A percentile compares a stretch with the other conserved stretches of the same genome.
Evolutionary conservation across 2,888 invertebrate species (phyloP).

Genomic region (Nowickia ferox): DNA sequence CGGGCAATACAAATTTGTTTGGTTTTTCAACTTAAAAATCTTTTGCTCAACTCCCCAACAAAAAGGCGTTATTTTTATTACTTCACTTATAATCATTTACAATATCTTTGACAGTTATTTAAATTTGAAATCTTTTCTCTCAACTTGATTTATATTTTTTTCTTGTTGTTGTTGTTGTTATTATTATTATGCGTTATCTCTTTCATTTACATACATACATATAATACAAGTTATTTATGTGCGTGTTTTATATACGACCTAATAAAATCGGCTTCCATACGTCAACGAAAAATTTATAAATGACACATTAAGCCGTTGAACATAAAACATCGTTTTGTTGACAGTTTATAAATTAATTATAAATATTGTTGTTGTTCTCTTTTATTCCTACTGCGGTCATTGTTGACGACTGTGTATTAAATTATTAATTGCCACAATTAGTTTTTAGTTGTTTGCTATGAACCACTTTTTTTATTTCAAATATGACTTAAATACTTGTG

Average conservation of each 20-base stretch:
- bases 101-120: slow-evolving; percentile 48
- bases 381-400: neutral
- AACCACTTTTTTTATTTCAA: slow-evolving; percentile 32
- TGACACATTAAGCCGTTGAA: slow-evolving; percentile 71
- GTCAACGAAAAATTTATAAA: slow-evolving; percentile 68
- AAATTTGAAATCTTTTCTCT: slow-evolving; percentile 36
- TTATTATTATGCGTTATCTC: slow-evolving; percentile 1
- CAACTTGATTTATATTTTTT: slow-evolving; percentile 10
- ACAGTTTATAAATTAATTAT: slow-evolving; percentile 72
- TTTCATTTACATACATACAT: neutral
- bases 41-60: neutral
- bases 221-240: neutral
- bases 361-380: slow-evolving; percentile 34
- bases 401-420: slow-evolving; percentile 14
- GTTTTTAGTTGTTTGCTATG: slow-evolving; percentile 19
- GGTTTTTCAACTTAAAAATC: neutral
- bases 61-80: slow-evolving; percentile 54
- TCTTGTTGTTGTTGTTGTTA: neutral
- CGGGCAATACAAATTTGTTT: neutral
- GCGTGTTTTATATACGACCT: slow-evolving; percentile 40
- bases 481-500: neutral
- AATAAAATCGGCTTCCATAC: slow-evolving; percentile 67
- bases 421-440: slow-evolving; percentile 52
- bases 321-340: slow-evolving; percentile 70
- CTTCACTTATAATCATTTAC: slow-evolving; percentile 38